Evolutionary conservation across 1,140 invertebrate species (phyloP), one percentile per base, ranked within the genome.

Genomic region (Trypoxylus dichotomus): DNA sequence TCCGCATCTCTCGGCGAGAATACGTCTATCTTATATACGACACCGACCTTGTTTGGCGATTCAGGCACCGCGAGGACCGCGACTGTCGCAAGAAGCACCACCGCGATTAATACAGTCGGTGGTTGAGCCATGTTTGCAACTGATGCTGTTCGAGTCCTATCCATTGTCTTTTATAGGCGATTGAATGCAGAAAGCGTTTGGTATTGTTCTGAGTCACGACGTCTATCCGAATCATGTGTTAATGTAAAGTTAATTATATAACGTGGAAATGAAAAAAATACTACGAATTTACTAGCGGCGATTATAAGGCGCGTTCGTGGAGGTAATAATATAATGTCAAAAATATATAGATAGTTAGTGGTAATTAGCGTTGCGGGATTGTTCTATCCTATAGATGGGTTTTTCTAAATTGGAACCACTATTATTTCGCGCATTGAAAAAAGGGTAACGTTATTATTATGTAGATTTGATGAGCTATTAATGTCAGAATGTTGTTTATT

Each of bases 1-100:
- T 21, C 21, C 15, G 15, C 19, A 68, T 68, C 21, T 24, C 60
- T 29, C 3, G 60, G 27, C 27, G 60, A 68, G 21, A 68, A 68
- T 68, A 68, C 60, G 24, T 68, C 60, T 25, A 68, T 68, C 11
- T 27, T 7, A 24, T 68, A 68, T 8, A 68, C 60, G 24, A 68
- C 60, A 68, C 60, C 60, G 21, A 29, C 60, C 27, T 68, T 24
- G 7, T 68, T 68, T 27, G 60, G 60, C 24, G 21, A 25, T 68
- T 68, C 24, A 10, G 60, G 10, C 8, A 11, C 21, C 60, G 60
- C 60, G 21, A 68, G 3, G 24, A 68, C 21, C 21, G 21, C 60
- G 8, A 68, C 27, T 68, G 60, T 68, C 60, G 60, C 60, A 68
- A 68, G 21, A 15, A 68, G 60, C 60, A 68, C 60, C 60, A 68